Percentiles rank a stretch among this genome's conserved stretches.
These are phyloP conservation scores for Clistopyga incitator DNA, from an alignment of 2,888 invertebrate species.

Conservation along the genomic window DNA sequence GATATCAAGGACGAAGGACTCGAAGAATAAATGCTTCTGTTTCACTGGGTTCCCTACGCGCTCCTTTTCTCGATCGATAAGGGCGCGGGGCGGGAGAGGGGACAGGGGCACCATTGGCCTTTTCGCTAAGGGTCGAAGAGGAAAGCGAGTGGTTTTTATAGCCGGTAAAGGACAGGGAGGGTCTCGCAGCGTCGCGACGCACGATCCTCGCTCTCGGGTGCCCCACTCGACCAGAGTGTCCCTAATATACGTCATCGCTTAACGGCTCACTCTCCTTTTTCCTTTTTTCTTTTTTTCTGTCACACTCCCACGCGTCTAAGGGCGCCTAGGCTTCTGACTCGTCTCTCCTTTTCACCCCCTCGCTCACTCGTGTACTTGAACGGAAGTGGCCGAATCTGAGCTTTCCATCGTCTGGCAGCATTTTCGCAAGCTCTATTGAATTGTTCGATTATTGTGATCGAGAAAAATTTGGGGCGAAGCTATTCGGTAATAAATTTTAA, in stretches of 20 bases:
- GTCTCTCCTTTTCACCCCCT: conserved; percentile 38
- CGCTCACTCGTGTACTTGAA: conserved; percentile 32
- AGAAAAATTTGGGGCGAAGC: too few relatives aligned
- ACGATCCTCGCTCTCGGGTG: conserved; percentile 76
- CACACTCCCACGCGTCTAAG: conserved; percentile 21
- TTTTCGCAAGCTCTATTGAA: background rate
- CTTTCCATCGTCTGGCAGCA: conserved; percentile 18
- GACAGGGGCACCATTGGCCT: conserved; percentile 81
- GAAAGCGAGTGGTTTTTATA: conserved; percentile 84
- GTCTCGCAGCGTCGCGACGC: conserved; percentile 64
- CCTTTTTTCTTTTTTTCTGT: conserved; percentile 16
- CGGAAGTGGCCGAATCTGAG: conserved; percentile 22
- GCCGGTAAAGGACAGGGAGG: conserved; percentile 82
- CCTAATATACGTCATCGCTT: conserved; percentile 84
- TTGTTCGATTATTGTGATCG: background rate
- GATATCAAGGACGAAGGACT: conserved; percentile 33
- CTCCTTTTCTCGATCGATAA: conserved; percentile 79
- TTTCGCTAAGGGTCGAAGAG: conserved; percentile 82
- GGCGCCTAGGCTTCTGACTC: conserved; percentile 24
- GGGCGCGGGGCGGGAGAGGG: conserved; percentile 63
- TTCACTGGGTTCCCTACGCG: conserved; percentile 66
- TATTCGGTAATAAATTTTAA: too few relatives aligned
- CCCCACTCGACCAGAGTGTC: conserved; percentile 83
- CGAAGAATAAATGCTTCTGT: conserved; percentile 73
- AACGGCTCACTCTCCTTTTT: conserved; percentile 76